Evolutionary conservation across 1,140 invertebrate species (phyloP), one percentile per base, ranked within the genome.

Genomic region (Drosophila prosaltans): DNA sequence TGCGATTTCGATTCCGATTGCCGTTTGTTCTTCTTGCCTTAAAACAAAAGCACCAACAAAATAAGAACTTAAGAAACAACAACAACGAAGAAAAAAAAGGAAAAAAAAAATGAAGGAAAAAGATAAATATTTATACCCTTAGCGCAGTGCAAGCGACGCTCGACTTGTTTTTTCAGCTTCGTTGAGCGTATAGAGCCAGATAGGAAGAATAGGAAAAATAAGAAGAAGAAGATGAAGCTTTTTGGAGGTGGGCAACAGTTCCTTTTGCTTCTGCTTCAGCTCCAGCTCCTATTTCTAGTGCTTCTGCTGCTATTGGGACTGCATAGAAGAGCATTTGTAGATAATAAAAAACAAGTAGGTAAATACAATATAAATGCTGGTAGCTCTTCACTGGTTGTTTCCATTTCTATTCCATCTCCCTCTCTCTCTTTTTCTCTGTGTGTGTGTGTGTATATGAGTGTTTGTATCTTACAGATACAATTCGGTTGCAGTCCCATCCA

Each of bases 291-390:
- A 16, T 36, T 36, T 36, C 45, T 26, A 16, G 16, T 48, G 45
- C 3, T 51, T 8, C 45, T 51, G 3, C 45, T 51, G 45, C 45
- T 51, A 51, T 51, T 51, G 28, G 58, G 57, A 16, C 45, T 30
- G 36, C 9, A 45, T 43, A 32, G 28, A 81, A 89, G 84, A 88
- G 80, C 84, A 85, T 85, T 85, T 90, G 74, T 81, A 90, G 84
- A 90, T 90, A 89, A 89, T 90, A 89, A 89, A 89, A 90, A 89
- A 89, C 84, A 90, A 89, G 85, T 89, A 89, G 84, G 84, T 89
- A 89, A 89, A 89, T 89, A 89, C 84, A 89, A 89, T 89, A 88
- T 88, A 89, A 89, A 89, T 89, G 84, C 84, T 89, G 84, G 84
- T 89, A 81, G 84, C 65, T 68, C 36, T 39, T 48, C 61, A 10